These are phyloP conservation scores for Sycobia sp. DNA, from an alignment of 1,140 invertebrate species.

Conservation along the genomic window DNA sequence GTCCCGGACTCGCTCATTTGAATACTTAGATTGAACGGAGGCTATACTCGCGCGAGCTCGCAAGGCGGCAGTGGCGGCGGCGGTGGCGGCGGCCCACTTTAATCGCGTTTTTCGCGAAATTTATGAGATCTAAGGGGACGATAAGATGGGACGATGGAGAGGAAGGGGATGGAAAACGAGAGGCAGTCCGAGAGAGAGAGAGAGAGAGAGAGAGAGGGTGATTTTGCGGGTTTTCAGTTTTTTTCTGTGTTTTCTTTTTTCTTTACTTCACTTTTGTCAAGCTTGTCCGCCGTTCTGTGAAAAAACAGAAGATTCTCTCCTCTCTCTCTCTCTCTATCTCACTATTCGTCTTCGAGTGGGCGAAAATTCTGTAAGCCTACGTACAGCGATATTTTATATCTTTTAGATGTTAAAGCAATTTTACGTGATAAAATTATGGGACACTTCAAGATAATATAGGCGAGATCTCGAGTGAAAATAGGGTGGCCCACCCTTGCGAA, in stretches of 20 bases:
- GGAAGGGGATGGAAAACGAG: no score
- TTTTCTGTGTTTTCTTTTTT: no score
- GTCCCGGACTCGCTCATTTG: constrained; percentile 60
- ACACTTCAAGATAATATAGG: background rate
- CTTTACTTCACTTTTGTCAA: no score
- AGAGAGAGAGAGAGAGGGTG: constrained; percentile 8
- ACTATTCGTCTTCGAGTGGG: no score
- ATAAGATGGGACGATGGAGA: constrained; percentile 48
- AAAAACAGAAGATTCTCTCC: no score
- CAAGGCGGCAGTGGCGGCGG: constrained; percentile 31
- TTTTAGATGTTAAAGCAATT: constrained; percentile 10
- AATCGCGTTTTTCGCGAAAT: constrained; percentile 61
- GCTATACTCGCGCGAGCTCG: constrained; percentile 36
- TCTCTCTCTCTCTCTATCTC: no score
- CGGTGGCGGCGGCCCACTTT: constrained; percentile 32
- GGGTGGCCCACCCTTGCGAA: no score
- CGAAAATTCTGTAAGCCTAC: no score
- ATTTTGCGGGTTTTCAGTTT: no score
- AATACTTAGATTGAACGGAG: constrained; percentile 62
- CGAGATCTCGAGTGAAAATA: background rate
- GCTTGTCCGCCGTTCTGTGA: no score
- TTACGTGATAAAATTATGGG: constrained; percentile 4
- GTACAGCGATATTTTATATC: constrained; percentile 18
- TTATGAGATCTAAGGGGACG: constrained; percentile 57
- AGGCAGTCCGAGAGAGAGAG: constrained; percentile 15